Base-by-base conservation (phyloP, 2,113 vertebrate species). In the Neotragus moschatus region DNA sequence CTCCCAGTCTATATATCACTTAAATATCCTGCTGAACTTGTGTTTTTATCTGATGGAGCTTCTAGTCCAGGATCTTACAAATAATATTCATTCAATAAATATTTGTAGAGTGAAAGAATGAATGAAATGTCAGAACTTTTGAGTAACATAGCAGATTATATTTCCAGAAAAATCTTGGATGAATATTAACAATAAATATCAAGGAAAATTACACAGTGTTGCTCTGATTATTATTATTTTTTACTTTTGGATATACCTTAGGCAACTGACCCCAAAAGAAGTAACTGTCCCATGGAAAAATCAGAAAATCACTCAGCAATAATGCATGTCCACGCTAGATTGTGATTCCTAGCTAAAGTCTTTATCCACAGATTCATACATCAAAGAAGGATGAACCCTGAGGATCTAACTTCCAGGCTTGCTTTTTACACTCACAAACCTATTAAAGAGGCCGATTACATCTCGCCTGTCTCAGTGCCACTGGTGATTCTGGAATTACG, bases 401-500 rank as follows among this genome's bases (percentile, higher is more conserved):
- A 23, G 73, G 23, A 70, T 51, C 28, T 63, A 61, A 47, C 36
- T 49, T 77, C 30, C 45, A 82, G 36, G 25, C 36, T 85, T n/a
- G 7, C 19, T 60, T 90, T 88, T 96, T 58, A 60, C 11, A 28
- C 47, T 90, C 53, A 95, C 82, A 84, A 26, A 90, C 43, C 61
- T 82, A 39, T 25, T 66, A 94, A 95, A 85, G 70, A 86, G 49
- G n/a, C 6, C 12, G 17, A 95, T 92, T 96, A 43, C 12, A 84
- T 47, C 7, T 43, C 26, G 19, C 53, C 49, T 61, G 25, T 66
- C 61, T 92, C n/a, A 16, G 11, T n/a, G 26, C 56, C 6, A 21
- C 84, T 49, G 75, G 36, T 75, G 61, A 84, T 84, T 60, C 70
- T 58, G 82, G 77, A 95, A 96, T 96, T 58, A 86, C 86, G 36